Percentiles rank a stretch among this genome's conserved stretches.
Evolutionary conservation across 2,797 vertebrate genomes (phyloP).

Genomic region (Zonotrichia albicollis): DNA sequence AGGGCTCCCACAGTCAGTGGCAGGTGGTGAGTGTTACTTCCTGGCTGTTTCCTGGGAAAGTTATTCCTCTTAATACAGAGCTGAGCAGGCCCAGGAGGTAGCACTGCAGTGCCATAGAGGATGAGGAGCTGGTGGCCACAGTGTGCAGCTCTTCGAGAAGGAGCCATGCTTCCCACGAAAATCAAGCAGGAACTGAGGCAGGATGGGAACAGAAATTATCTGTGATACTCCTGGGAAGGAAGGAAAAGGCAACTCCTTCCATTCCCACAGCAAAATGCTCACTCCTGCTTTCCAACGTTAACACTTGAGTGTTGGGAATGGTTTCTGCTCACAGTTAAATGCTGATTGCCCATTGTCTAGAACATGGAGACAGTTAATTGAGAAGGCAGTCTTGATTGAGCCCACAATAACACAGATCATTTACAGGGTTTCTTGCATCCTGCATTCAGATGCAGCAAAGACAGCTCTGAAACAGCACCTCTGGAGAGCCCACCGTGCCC

Average conservation of each 20-base stretch:
- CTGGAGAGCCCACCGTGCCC: background rate
- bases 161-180: background rate
- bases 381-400: background rate
- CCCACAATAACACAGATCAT: background rate
- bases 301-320: background rate
- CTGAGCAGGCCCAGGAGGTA: background rate
- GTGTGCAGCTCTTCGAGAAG: background rate
- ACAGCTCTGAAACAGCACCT: background rate
- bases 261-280: background rate
- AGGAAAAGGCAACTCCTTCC: background rate
- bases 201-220: background rate
- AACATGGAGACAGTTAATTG: background rate
- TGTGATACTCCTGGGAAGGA: background rate
- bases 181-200: background rate
- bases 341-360: background rate
- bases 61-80: background rate
- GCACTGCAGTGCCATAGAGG: rapidly evolving
- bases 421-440: background rate
- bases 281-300: background rate
- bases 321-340: background rate
- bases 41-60: background rate
- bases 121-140: rapidly evolving
- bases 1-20: background rate
- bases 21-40: background rate
- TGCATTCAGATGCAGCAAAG: background rate